Evolutionary conservation across 2,113 vertebrate genomes (phyloP), one percentile per base, ranked within the genome.

Genomic region (Callorhinus ursinus): DNA sequence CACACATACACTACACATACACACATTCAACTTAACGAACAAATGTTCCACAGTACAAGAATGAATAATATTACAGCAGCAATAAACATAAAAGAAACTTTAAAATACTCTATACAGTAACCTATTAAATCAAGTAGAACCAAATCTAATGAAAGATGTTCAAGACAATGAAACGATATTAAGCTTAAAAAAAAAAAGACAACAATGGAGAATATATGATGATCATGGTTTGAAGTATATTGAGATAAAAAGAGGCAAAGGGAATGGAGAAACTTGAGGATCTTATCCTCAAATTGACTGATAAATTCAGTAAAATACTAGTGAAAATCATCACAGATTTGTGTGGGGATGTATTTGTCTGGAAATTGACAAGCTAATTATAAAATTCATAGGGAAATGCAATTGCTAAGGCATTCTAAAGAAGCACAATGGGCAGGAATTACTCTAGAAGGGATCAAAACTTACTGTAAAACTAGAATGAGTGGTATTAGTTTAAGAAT

Each of bases 301-400:
- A 86, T 46, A 82, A 85, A 93, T 67, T 94, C 36, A 61, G 24
- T 90, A 63, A 95, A 88, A 88, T 51, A 28, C 42, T 33, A 49
- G 8, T 71, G 59, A 85, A 86, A 95, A 69, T 81, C 49, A n/a
- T 21, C 11, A 22, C 67, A 88, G 55, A 76, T 49, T 81, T 82
- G 69, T 53, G 42, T 88, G 57, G 55, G 55, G 84, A 5, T 87
- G 31, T 74, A 22, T 26, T 67, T 67, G 12, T 22, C 15, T 39
- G 55, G 31, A 83, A 88, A 67, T 63, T n/a, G 36, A 74, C 69
- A 93, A 83, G 24, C 49, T 67, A 18, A 69, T 84, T 90, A 65
- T 87, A 84, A 88, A 86, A 61, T 79, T 74, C 71, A 83, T 18
- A 55, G 63, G 55, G 31, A 83, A 88, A 65, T 67, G 31, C 39